Evolutionary conservation across 2,888 invertebrate species (phyloP).

Genomic region (Synergus gifuensis): DNA sequence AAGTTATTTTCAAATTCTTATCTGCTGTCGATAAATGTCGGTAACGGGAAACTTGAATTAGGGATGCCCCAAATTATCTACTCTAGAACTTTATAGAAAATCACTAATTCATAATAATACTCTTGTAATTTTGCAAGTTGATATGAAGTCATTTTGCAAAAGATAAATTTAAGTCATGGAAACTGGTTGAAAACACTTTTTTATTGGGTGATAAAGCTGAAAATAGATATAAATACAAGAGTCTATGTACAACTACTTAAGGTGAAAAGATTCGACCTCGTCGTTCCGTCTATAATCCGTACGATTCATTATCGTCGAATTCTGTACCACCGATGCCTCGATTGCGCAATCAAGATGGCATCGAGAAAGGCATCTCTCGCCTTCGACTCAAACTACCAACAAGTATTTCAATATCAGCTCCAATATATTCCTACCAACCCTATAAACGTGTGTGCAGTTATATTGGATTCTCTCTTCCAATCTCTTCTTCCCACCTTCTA

Average conservation of each 20-base stretch:
- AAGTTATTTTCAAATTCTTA: too few species aligned
- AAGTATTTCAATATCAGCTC: constrained; percentile 76
- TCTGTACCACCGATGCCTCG: constrained; percentile 69
- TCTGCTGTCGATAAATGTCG: too few species aligned
- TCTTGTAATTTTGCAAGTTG: too few species aligned
- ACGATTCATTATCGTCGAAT: constrained; percentile 72
- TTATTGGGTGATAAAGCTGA: neutral
- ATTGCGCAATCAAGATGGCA: constrained; percentile 76
- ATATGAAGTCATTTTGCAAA: too few species aligned
- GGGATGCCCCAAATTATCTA: neutral
- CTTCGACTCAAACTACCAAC: constrained; percentile 76
- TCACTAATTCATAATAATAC: too few species aligned
- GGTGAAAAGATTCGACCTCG: constrained; percentile 53
- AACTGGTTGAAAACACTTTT: neutral
- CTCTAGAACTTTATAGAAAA: too few species aligned
- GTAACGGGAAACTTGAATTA: neutral
- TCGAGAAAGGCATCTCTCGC: constrained; percentile 75
- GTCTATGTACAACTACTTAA: neutral
- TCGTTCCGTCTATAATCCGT: constrained; percentile 63
- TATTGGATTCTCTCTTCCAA: constrained; percentile 71
- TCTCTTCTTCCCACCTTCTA: constrained; percentile 43
- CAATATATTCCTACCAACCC: constrained; percentile 75
- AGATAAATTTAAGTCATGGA: neutral
- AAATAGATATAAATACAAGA: constrained; percentile 6
- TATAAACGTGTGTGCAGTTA: constrained; percentile 75